Evolutionary conservation across 2,888 invertebrate species (phyloP), one percentile per base, ranked within the genome.

Genomic region (Epirrita christyi): DNA sequence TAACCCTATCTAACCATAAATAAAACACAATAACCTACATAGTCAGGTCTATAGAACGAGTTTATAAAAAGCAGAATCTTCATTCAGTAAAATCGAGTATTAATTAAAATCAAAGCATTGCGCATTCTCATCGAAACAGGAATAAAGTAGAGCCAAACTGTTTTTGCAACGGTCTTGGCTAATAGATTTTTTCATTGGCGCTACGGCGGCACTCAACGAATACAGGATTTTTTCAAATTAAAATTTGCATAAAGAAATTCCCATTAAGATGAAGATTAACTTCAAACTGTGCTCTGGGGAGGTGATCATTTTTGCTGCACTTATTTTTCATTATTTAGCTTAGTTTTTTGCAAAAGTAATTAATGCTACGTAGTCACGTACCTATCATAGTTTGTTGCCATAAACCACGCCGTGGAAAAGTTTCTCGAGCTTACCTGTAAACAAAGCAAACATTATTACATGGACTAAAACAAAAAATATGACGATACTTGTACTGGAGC

Each of bases 201-300:
- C 74, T 72, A 71, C 70, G 66, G 71, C 56, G 66, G 71, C 62
- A 65, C 41, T 11, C 64, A 78, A 75, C 73, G 74, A 76, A 75
- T 70, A 70, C 67, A 64, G 58, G 65, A 72, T 72, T 80, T 78
- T 78, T 78, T 71, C 63, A 61, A 81, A 83, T 84, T 81, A 81
- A 81, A 81, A 83, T 83, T 81, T 78, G 74, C 75, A 77, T 80
- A 78, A 81, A 81, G 74, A 80, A 77, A 76, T 80, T 77, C 77
- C 75, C 80, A 81, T 83, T 81, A 78, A 77, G 78, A 79, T 59
- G 76, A 71, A 73, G 70, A 77, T 80, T 80, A 80, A 76, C 66
- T 75, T 72, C 54, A 71, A 76, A 82, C 73, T 73, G 70, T 63
- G 62, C 79, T 71, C 76, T 6, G 27, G 74, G 67, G 76, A 73